Evolutionary conservation across 2,888 invertebrate genomes (phyloP), one percentile per base, ranked within the genome.

Genomic region (Oxystoma pomonae): DNA sequence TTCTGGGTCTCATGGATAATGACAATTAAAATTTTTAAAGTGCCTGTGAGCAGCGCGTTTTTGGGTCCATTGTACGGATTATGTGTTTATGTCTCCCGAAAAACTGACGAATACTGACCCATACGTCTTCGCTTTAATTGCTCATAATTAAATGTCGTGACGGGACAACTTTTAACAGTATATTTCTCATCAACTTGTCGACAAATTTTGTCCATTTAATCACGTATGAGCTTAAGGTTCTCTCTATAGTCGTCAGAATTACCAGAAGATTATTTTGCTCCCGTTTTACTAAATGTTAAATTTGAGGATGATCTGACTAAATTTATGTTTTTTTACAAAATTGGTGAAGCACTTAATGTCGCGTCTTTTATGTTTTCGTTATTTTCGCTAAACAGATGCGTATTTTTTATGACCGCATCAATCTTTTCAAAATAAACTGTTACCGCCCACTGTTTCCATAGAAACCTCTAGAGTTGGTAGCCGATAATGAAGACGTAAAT

Each of bases 91-190:
- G 62, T 64, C 60, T 56, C 64, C 58, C 60, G 62, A 64, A 64
- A 65, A 66, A 59, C 58, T 59, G 63, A 61, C 55, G 59, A 65
- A 61, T 60, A 51, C 58, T 57, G 35, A 55, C 64, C 55, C 66
- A 66, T 66, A 58, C 62, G 62, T 66, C 66, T 66, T 66, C 49
- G 35, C 61, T 64, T 66, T 64, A 66, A 66, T 66, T 66, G 66
- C 64, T 62, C 59, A 64, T 66, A 66, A 66, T 66, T 66, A 66
- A 66, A 66, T 60, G 58, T 58, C 55, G 64, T 64, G 66, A 66
- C 66, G 61, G 60, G 64, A 56, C 59, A 49, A 62, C 55, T 63
- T 64, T 19, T 17, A 35, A 35, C 35, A 53, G 53, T 17, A 53
- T 16, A 53, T 53, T 53, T 53, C 53, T 53, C 53, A 53, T 64